Conservation (phyloP, 2,797 vertebrate species). For the Yasuhikotakia modesta region DNA sequence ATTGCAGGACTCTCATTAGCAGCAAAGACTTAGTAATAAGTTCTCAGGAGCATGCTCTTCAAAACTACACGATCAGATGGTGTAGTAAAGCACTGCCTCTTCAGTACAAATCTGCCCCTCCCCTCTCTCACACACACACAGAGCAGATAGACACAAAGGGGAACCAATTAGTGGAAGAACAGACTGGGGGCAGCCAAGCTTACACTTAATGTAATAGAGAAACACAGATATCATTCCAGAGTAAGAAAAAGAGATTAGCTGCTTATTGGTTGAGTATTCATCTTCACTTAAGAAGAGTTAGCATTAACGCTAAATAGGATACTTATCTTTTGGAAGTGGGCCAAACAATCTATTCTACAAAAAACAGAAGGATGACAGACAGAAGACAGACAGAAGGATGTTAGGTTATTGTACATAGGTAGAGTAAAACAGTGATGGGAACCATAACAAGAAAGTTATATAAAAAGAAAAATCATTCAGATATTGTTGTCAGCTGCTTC, state of each 20-base stretch:
- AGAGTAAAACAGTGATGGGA: conserved; percentile 37
- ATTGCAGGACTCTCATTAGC: conserved; percentile 12
- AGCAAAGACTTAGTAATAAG: conserved; percentile 1
- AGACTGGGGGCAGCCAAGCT: conserved; percentile 33
- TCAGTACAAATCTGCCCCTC: conserved; percentile 16
- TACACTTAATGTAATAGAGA: conserved; percentile 10
- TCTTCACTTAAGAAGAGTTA: conserved; percentile 7
- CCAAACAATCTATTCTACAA: background rate
- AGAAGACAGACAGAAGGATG: background rate
- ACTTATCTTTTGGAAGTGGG: background rate
- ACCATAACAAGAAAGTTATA: background rate
- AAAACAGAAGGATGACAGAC: background rate
- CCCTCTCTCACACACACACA: conserved; percentile 33
- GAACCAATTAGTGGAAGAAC: conserved; percentile 43
- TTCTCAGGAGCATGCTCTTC: conserved; percentile 24
- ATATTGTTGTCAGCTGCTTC: conserved; percentile 10
- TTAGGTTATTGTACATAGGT: conserved; percentile 12
- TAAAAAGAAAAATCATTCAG: background rate
- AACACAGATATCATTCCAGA: conserved; percentile 1
- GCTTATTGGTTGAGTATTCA: background rate
- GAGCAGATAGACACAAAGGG: conserved; percentile 41
- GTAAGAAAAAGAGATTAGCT: background rate
- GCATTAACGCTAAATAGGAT: background rate
- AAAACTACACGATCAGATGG: conserved; percentile 10
- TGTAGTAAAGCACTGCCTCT: conserved; percentile 13